These are phyloP conservation scores for Phataginus tricuspis DNA, from an alignment of 2,797 vertebrate genomes.

Conservation along the genomic window DNA sequence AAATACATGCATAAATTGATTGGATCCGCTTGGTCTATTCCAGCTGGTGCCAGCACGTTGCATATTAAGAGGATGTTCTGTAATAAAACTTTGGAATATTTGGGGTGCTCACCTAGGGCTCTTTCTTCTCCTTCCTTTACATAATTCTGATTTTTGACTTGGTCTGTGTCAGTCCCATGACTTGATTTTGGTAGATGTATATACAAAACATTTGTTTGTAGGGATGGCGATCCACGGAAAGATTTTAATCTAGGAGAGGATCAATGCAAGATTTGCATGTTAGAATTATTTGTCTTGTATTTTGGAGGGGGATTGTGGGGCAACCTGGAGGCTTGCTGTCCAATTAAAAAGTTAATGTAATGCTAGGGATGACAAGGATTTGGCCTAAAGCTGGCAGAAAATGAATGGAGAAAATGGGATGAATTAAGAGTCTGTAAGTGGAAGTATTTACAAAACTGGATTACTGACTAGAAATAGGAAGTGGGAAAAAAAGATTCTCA, in stretches of 20 bases:
- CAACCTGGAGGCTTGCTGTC: not conserved
- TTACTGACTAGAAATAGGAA: constrained; percentile 23
- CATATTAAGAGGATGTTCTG: constrained; percentile 2
- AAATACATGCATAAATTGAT: constrained; percentile 67
- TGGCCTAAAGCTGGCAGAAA: not conserved
- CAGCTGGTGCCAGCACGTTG: constrained; percentile 60
- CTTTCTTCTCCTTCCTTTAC: not conserved
- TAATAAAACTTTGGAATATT: constrained; percentile 42
- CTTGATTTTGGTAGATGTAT: not conserved
- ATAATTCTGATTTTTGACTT: constrained; percentile 25
- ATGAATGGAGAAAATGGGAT: not conserved
- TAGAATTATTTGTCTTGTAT: not conserved
- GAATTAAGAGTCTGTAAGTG: not conserved
- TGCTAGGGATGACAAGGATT: not conserved
- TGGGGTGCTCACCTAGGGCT: not conserved
- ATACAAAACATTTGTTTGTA: not conserved
- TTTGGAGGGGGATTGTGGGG: not conserved
- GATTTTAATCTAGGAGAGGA: not conserved
- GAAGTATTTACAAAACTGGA: not conserved
- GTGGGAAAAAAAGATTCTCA: not conserved
- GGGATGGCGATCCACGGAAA: not conserved
- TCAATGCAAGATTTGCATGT: not conserved
- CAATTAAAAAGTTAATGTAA: not conserved
- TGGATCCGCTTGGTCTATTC: constrained; percentile 68
- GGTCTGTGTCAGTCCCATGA: not conserved